These are phyloP conservation scores for Euleptes europaea DNA, from an alignment of 2,113 vertebrate genomes.

Conservation along the genomic window DNA sequence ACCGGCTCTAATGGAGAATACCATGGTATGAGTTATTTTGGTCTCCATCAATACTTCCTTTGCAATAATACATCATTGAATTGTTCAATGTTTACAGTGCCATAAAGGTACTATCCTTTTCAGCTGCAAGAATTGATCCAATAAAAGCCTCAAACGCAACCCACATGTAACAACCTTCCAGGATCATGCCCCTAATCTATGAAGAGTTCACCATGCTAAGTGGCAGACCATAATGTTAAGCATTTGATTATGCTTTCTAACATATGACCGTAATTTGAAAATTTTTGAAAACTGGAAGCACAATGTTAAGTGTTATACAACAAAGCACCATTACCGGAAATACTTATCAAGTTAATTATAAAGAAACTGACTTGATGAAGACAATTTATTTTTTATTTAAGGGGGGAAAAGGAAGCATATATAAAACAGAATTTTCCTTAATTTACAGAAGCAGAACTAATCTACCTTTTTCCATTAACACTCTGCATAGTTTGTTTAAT, in stretches of 20 bases:
- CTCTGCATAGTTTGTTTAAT: constrained; percentile 40
- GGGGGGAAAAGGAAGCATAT: not conserved
- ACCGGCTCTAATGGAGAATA: no score
- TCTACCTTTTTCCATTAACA: constrained; percentile 13
- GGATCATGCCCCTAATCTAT: not conserved
- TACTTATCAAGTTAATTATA: constrained; percentile 22
- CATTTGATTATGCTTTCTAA: not conserved
- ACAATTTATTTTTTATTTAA: constrained; percentile 34
- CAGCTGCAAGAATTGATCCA: not conserved
- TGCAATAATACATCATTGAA: no score
- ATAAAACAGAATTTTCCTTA: constrained; percentile 24
- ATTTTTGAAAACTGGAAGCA: not conserved
- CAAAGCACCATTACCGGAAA: not conserved
- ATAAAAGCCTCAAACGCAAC: not conserved
- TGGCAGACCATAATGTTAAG: not conserved
- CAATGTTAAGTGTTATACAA: not conserved
- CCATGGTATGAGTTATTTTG: no score
- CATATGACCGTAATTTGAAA: not conserved
- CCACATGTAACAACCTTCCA: not conserved
- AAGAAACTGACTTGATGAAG: constrained; percentile 40
- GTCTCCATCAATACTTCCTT: no score
- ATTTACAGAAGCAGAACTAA: constrained; percentile 51
- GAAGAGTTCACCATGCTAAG: no score
- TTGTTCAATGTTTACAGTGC: not conserved
- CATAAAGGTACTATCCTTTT: not conserved